Evolutionary conservation across 1,140 invertebrate species (phyloP), one percentile per base, ranked within the genome.

Genomic region (Atta colombica): DNA sequence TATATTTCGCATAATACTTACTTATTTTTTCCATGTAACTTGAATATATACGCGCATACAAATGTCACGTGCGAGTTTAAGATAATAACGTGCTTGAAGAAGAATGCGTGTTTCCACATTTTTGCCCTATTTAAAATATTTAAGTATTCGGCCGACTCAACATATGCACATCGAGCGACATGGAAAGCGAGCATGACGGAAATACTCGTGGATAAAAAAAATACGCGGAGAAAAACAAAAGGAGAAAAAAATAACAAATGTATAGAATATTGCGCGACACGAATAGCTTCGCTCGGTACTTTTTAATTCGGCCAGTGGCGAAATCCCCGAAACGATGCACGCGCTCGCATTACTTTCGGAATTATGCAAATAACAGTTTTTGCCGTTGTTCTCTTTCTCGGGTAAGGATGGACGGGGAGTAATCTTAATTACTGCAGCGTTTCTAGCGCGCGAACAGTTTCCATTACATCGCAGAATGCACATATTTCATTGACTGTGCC

Each of bases 401-500:
- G n/a, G 18, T n/a, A 31, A 21, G 65, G 31, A 55, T 12, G 51
- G 49, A 58, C 25, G 21, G 49, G 25, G 45, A 78, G 51, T 88
- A 75, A 72, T 88, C 77, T 87, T 84, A 87, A 87, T 84, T 84
- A 87, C 78, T 77, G 28, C 45, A 14, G 77, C 39, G 45, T 80
- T 66, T 25, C 69, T 60, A 60, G 68, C 16, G 60, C 28, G 60
- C 60, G 72, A 87, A 77, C 84, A 77, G 80, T 60, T 89, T 89
- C 85, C 86, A 89, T 89, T 89, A 88, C 82, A 58, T 63, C 35
- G 72, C 74, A 72, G 74, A 75, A 85, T 78, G 86, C 77, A 86
- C 71, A 55, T 69, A 58, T 87, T 85, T 87, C 85, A 61, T 77
- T 51, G 35, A 6, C 39, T 12, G 53, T 16, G 25, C 53, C 60